Evolutionary conservation across 2,797 vertebrate species (phyloP), one percentile per base, ranked within the genome.

Genomic region (Limosa lapponica): DNA sequence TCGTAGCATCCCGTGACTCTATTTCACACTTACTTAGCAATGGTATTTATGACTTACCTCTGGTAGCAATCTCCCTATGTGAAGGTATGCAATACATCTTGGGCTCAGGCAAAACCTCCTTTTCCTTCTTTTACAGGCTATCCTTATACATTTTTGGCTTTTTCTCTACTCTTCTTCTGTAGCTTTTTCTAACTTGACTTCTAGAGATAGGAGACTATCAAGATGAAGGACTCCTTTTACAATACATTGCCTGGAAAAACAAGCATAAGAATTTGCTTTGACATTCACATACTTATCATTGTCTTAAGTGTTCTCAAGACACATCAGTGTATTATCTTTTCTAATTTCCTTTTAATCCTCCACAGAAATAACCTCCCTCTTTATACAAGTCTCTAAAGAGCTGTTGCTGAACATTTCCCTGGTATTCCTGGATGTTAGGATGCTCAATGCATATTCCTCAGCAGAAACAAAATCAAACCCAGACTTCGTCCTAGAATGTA

Each of bases 11-110:
- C 57, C 58, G 64, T 90, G 55, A 89, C 84, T 95, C 41, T 48
- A 89, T 94, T 96, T 96, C 94, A 97, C 64, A 72, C 84, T 81
- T 67, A 55, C 57, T 95, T 96, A 92, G 67, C 46, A 87, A 46
- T 30, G 34, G 48, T 90, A 85, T 94, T 87, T 82, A 86, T 87
- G 65, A 93, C 44, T 94, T 92, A 84, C 57, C 81, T 91, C 44
- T 86, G 62, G 39, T 89, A 91, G 61, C 27, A 95, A 81, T 91
- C 84, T 82, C 81, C 39, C 51, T 62, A 11, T 54, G 18, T 51
- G 77, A 70, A 87, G 34, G 44, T 52, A 77, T 34, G 65, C 32
- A 91, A 86, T 89, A 37, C 12, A 46, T 77, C 64, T 30, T 72
- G 46, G 32, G 41, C 48, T 78, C 55, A 82, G 13, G n/a, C 11